phyloP scores from a whole-genome alignment of 1,140 invertebrate genomes.

The Papilio machaon region DNA sequence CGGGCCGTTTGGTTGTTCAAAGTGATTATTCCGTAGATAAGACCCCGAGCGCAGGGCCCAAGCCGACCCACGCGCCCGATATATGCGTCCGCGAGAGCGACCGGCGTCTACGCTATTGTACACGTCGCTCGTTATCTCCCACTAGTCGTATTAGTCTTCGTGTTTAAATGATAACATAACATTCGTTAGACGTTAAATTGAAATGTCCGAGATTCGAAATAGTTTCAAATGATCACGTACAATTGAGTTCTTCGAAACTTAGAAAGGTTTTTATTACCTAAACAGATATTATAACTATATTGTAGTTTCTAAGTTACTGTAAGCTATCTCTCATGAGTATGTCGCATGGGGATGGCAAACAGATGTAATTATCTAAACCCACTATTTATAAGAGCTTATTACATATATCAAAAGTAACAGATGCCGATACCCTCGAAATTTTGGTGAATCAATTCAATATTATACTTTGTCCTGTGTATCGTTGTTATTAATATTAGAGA shows the following conservation, averaged over 20 bases:
- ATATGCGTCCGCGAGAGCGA: slow-evolving; percentile 46
- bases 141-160: slow-evolving; percentile 29
- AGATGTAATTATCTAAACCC: slow-evolving; percentile 2
- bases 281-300: background rate
- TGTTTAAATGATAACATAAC: slow-evolving; percentile 34
- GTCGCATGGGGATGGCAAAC: background rate
- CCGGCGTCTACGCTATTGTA: slow-evolving; percentile 38
- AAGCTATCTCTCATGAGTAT: background rate
- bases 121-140: slow-evolving; percentile 37
- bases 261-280: background rate
- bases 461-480: background rate
- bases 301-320: background rate
- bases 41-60: slow-evolving; percentile 59
- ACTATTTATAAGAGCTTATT: background rate
- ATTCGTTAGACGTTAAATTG: slow-evolving; percentile 24
- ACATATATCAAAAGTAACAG: background rate
- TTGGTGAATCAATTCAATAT: background rate
- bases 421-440: background rate
- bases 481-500: background rate
- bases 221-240: slow-evolving; percentile 13
- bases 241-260: background rate
- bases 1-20: slow-evolving; percentile 77
- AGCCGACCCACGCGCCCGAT: slow-evolving; percentile 67
- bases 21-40: slow-evolving; percentile 77
- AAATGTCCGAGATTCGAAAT: slow-evolving; percentile 30